phyloP scores from a whole-genome alignment of 2,113 vertebrate species.

The Gallinago undulata region DNA sequence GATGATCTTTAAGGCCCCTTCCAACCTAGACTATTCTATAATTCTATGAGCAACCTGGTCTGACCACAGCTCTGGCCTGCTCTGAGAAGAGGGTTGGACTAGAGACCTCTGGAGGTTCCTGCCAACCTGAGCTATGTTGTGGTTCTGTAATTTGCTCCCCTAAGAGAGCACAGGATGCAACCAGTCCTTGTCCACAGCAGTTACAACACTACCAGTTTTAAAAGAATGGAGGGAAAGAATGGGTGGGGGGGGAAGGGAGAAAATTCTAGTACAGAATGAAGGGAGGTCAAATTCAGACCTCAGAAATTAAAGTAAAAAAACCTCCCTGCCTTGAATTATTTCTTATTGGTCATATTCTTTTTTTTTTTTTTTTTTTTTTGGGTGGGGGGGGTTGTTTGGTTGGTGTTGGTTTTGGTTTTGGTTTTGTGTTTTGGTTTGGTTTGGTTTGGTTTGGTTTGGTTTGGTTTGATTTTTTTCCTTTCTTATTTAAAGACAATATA shows the following conservation, averaged over 20 bases:
- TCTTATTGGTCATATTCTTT: not conserved
- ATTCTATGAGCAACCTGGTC: not conserved
- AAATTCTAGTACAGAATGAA: not conserved
- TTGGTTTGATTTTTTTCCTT: not conserved
- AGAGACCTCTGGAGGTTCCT: not conserved
- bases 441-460: too few relatives aligned
- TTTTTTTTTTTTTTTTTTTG: too few relatives aligned
- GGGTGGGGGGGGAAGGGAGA: not conserved
- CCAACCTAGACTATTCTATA: too few relatives aligned
- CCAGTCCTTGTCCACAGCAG: not conserved
- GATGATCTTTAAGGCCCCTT: too few relatives aligned
- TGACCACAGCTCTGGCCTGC: not conserved
- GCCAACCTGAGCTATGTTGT: not conserved
- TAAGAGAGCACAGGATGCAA: not conserved
- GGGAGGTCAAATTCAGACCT: not conserved
- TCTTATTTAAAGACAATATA: not conserved
- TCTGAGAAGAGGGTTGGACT: not conserved
- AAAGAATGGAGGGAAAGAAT: not conserved
- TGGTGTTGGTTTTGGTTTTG: not conserved
- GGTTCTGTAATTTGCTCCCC: not conserved
- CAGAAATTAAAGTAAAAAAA: not conserved
- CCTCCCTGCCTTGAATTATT: not conserved
- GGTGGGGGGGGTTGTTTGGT: too few relatives aligned
- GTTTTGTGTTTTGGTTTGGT: too few relatives aligned
- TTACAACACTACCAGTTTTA: not conserved